These are phyloP conservation scores for Parasteatoda tepidariorum DNA, from an alignment of 1,140 invertebrate species.

Conservation along the genomic window DNA sequence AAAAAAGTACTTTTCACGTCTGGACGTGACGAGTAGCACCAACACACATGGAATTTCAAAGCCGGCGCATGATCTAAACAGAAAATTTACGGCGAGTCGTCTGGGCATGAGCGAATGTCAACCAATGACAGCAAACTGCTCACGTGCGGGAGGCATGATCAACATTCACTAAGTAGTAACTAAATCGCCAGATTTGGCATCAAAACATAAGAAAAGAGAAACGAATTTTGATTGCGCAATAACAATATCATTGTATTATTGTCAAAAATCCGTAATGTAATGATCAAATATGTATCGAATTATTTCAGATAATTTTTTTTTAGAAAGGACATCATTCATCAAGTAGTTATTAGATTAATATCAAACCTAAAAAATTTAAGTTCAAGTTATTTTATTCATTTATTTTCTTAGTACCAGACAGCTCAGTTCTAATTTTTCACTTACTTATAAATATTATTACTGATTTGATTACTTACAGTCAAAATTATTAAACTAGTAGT, in stretches of 20 bases:
- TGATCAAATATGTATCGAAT: too few relatives aligned
- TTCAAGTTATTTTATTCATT: neutral
- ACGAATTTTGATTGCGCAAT: conserved; percentile 4
- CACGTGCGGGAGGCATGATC: conserved; percentile 53
- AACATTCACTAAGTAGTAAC: conserved; percentile 5
- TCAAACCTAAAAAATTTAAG: neutral
- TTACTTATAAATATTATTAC: too few relatives aligned
- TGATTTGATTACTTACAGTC: too few relatives aligned
- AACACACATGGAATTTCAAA: conserved; percentile 9
- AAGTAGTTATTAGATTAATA: neutral
- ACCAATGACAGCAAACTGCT: conserved; percentile 32
- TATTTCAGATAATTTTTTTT: neutral
- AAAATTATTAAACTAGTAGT: too few relatives aligned
- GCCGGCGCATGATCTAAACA: neutral
- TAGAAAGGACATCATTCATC: neutral
- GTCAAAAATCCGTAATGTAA: neutral
- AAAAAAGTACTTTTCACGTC: too few relatives aligned
- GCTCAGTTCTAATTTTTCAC: too few relatives aligned
- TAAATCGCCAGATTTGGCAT: conserved; percentile 6
- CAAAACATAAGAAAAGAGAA: too few relatives aligned
- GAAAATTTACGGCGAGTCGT: conserved; percentile 20
- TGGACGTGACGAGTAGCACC: conserved; percentile 25
- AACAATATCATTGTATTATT: neutral
- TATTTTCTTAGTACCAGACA: neutral
- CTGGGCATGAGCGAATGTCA: conserved; percentile 1